Evolutionary conservation across 1,140 invertebrate species (phyloP).

Genomic region (Arion vulgaris): DNA sequence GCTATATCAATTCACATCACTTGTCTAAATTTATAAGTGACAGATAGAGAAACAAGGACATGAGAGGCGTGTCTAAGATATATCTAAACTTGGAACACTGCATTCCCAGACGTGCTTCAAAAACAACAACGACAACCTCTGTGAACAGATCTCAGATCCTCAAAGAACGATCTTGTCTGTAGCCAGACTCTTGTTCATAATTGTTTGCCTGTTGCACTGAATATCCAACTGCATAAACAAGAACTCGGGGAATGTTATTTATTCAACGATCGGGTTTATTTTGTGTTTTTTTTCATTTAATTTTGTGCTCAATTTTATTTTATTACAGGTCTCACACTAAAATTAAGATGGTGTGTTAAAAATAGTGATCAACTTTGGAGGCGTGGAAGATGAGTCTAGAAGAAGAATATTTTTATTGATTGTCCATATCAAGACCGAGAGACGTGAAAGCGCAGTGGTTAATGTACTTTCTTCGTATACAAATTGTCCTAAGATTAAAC

Average conservation of each 20-base stretch:
- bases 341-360: not conserved
- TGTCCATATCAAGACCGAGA: no score
- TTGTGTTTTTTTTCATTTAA: no score
- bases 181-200: not conserved
- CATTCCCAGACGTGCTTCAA: not conserved
- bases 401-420: no score
- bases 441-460: no score
- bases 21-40: not conserved
- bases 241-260: constrained; percentile 11
- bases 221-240: not conserved
- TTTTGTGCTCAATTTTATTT: not conserved
- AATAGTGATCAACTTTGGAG: no score
- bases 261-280: not conserved
- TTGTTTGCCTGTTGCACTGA: not conserved
- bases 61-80: not conserved
- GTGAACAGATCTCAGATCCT: constrained; percentile 6
- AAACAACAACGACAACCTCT: not conserved
- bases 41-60: not conserved
- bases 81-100: not conserved
- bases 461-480: no score
- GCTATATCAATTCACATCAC: not conserved
- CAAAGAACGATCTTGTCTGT: not conserved
- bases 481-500: no score
- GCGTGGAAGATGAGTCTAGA: no score
- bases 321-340: not conserved